phyloP scores from a whole-genome alignment of 2,797 vertebrate species.

The Sitta carolinensis region DNA sequence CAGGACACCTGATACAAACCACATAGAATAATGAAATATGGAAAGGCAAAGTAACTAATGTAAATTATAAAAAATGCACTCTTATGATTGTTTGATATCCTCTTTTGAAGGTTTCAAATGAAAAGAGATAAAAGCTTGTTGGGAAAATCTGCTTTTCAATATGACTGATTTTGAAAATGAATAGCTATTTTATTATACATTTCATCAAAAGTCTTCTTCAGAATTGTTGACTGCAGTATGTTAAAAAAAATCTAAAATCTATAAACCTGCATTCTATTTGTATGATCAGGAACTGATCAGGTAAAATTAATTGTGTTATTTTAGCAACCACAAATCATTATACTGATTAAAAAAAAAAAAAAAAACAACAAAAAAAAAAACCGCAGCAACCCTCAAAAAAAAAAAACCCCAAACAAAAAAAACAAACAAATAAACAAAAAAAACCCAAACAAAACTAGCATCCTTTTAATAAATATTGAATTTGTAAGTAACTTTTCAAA shows the following conservation, averaged over 20 bases:
- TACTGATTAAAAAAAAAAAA: not conserved
- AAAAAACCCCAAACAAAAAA: too few species aligned
- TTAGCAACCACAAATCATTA: not conserved
- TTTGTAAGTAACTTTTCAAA: not conserved
- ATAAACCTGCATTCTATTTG: not conserved
- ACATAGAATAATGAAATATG: conserved; percentile 23
- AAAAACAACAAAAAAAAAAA: too few species aligned
- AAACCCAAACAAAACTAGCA: not conserved
- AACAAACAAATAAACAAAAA: not conserved
- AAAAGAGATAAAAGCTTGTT: conserved; percentile 33
- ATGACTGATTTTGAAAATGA: not conserved
- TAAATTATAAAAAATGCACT: conserved; percentile 39
- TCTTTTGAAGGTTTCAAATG: conserved; percentile 44
- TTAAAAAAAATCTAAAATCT: not conserved
- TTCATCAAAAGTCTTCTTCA: not conserved
- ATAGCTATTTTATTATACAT: not conserved
- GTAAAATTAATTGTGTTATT: not conserved
- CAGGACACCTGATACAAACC: conserved; percentile 4
- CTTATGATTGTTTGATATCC: conserved; percentile 34
- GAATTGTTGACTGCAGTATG: not conserved
- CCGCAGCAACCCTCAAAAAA: too few species aligned
- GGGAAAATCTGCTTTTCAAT: not conserved
- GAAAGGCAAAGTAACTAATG: conserved; percentile 9
- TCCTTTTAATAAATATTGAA: not conserved
- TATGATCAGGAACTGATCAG: not conserved